These are phyloP conservation scores for Lapara coniferarum DNA, from an alignment of 2,888 invertebrate genomes.

Conservation along the genomic window DNA sequence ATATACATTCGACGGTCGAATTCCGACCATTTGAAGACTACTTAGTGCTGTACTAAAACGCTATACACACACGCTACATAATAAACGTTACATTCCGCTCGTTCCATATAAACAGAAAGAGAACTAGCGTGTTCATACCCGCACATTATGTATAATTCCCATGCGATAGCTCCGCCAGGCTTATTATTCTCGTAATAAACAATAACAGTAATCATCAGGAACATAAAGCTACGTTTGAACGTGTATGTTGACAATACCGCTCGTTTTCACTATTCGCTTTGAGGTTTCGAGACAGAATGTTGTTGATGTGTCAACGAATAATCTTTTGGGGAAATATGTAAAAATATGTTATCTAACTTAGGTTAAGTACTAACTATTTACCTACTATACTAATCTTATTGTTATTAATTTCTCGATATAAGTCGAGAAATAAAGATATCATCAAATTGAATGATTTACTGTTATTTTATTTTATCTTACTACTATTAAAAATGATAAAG, in stretches of 20 bases:
- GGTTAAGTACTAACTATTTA: too few relatives aligned
- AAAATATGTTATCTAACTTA: too few relatives aligned
- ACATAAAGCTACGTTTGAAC: conserved; percentile 62
- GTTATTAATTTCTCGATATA: too few relatives aligned
- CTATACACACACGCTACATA: neutral
- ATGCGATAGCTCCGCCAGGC: conserved; percentile 48
- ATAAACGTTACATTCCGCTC: neutral
- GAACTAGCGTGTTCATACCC: conserved; percentile 29
- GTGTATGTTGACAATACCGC: conserved; percentile 54
- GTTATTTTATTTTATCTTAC: too few relatives aligned
- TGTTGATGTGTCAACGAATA: conserved; percentile 32
- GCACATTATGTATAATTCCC: conserved; percentile 53
- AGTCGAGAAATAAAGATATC: too few relatives aligned
- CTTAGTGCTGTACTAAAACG: too few relatives aligned
- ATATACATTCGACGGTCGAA: too few relatives aligned
- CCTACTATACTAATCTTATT: too few relatives aligned
- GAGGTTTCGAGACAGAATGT: conserved; percentile 37
- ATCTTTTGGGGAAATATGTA: neutral
- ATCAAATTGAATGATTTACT: too few relatives aligned
- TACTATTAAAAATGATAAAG: too few relatives aligned
- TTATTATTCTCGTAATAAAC: conserved; percentile 61
- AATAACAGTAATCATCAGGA: conserved; percentile 58
- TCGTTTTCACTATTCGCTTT: conserved; percentile 53
- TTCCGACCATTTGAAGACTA: too few relatives aligned
- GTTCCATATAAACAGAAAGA: neutral